Conservation (phyloP, 1,140 invertebrate genomes). For the Drosophila nikananu region DNA sequence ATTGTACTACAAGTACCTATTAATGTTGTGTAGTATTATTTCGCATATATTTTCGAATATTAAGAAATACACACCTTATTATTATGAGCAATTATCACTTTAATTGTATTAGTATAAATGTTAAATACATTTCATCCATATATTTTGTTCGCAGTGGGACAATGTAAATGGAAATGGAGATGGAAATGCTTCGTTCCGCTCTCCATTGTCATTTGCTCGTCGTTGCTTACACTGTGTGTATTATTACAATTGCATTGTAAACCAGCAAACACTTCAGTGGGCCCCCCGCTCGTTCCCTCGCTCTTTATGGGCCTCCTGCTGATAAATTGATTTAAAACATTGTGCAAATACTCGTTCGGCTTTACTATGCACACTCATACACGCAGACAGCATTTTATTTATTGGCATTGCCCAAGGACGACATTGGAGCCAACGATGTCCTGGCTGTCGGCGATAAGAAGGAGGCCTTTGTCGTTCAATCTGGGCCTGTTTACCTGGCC, state of each 20-base stretch:
- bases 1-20: background rate
- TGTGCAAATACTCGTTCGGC: constrained; percentile 58
- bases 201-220: constrained; percentile 33
- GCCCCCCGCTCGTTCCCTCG: background rate
- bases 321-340: constrained; percentile 73
- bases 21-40: background rate
- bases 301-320: constrained; percentile 42
- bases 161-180: constrained; percentile 34
- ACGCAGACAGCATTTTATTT: constrained; percentile 51
- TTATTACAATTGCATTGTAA: constrained; percentile 64
- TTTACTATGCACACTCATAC: constrained; percentile 6
- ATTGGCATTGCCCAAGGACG: constrained; percentile 57
- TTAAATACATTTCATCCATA: background rate
- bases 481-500: constrained; percentile 59
- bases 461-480: constrained; percentile 48
- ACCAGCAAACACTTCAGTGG: constrained; percentile 41
- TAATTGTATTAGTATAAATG: background rate
- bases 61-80: background rate
- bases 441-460: constrained; percentile 47
- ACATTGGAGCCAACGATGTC: constrained; percentile 27
- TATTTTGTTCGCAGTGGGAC: constrained; percentile 7
- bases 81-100: background rate
- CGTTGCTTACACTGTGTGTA: constrained; percentile 48
- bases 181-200: constrained; percentile 36
- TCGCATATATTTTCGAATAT: background rate